Evolutionary conservation across 1,140 invertebrate species (phyloP).

Genomic region (Magallana angulata): DNA sequence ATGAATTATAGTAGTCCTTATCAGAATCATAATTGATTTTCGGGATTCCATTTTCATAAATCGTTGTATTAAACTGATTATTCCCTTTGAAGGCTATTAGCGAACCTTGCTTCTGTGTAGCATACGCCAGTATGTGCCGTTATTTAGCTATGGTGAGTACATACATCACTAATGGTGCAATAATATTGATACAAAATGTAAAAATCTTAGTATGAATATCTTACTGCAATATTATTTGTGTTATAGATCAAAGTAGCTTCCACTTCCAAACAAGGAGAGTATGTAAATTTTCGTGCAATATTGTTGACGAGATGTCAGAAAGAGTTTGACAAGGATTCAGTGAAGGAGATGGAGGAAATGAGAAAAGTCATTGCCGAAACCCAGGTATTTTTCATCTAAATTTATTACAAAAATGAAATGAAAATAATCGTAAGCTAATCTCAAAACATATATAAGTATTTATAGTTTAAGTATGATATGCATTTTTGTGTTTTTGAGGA

Average conservation of each 20-base stretch:
- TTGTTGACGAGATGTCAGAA: slow-evolving; percentile 91
- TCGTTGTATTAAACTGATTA: too few species aligned
- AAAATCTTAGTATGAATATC: background rate
- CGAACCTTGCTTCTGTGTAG: slow-evolving; percentile 94
- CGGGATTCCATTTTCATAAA: too few species aligned
- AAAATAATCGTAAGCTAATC: background rate
- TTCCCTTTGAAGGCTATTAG: slow-evolving; percentile 86
- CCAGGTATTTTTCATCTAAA: background rate
- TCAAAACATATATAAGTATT: too few species aligned
- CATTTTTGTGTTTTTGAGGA: background rate
- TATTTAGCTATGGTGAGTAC: slow-evolving; percentile 73
- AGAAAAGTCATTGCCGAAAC: slow-evolving; percentile 54
- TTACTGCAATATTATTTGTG: background rate
- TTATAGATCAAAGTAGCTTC: slow-evolving; percentile 75
- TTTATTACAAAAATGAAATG: too few species aligned
- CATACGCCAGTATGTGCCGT: slow-evolving; percentile 90
- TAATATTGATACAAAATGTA: too few species aligned
- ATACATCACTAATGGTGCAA: too few species aligned
- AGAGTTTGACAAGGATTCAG: slow-evolving; percentile 88
- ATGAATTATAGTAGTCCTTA: background rate
- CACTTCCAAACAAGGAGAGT: slow-evolving; percentile 74
- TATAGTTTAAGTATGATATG: background rate
- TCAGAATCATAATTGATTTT: background rate
- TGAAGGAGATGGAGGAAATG: slow-evolving; percentile 77
- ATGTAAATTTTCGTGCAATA: slow-evolving; percentile 88